These are phyloP conservation scores for Umimayanthus kanabou DNA, from an alignment of 92 coral and sea anemone species.

Conservation along the genomic window DNA sequence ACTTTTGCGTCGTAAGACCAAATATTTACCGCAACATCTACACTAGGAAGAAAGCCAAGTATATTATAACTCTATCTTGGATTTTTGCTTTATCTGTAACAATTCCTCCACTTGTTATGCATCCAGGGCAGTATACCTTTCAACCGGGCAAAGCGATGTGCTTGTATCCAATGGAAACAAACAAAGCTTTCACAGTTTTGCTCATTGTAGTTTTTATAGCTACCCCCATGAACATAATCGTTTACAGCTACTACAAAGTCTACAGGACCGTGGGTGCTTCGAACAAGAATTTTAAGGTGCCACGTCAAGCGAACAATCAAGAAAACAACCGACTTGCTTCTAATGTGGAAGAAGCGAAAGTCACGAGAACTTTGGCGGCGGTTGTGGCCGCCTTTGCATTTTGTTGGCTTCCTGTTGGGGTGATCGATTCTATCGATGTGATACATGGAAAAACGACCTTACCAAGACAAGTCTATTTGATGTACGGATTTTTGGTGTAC, in stretches of 20 bases:
- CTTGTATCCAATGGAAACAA: slow-evolving; percentile 36
- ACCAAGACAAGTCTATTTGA: slow-evolving; percentile 60
- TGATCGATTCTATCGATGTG: slow-evolving; percentile 61
- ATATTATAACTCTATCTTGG: slow-evolving; percentile 1
- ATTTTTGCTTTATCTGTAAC: slow-evolving; percentile 1
- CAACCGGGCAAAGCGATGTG: slow-evolving; percentile 55
- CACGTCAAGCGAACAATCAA: slow-evolving; percentile 21
- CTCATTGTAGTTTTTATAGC: slow-evolving; percentile 23
- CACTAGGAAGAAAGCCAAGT: slow-evolving; percentile 2
- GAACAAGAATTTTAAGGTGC: slow-evolving; percentile 35
- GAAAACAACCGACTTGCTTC: slow-evolving; percentile 43
- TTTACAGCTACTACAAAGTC: slow-evolving; percentile 47
- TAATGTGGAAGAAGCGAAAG: slow-evolving; percentile 68
- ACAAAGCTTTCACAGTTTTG: slow-evolving; percentile 33
- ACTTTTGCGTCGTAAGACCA: slow-evolving; percentile 35
- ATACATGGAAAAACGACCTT: slow-evolving; percentile 50
- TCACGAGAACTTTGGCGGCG: slow-evolving; percentile 67
- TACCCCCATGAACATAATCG: slow-evolving; percentile 37
- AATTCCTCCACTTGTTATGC: slow-evolving; percentile 35
- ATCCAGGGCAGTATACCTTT: slow-evolving; percentile 35
- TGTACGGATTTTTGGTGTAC: slow-evolving; percentile 62
- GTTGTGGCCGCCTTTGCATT: slow-evolving; percentile 66
- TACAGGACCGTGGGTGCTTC: slow-evolving; percentile 41
- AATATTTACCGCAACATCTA: slow-evolving; percentile 25
- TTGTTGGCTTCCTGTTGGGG: slow-evolving; percentile 74